phyloP scores from a whole-genome alignment of 1,140 invertebrate genomes.

The Nephila pilipes region DNA sequence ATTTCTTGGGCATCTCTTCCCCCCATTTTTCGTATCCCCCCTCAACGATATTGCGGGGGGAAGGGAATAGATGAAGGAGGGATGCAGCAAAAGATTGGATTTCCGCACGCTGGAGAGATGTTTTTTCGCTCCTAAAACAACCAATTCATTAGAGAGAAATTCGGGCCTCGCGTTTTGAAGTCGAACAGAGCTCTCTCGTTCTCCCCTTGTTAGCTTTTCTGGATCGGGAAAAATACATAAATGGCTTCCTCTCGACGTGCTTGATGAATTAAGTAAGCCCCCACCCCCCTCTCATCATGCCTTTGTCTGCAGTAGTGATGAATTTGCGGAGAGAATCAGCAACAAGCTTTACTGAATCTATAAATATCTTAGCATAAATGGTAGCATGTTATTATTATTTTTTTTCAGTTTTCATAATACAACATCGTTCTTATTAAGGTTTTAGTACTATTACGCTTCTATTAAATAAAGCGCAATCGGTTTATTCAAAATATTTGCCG shows the following conservation, averaged over 20 bases:
- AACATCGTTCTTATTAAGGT: no score
- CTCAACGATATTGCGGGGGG: background rate
- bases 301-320: conserved; percentile 7
- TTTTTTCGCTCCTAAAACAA: conserved; percentile 4
- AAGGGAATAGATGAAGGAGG: background rate
- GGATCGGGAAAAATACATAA: conserved; percentile 35
- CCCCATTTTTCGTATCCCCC: background rate
- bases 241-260: conserved; percentile 15
- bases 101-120: background rate
- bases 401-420: no score
- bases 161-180: conserved; percentile 1
- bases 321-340: background rate
- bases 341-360: conserved; percentile 5
- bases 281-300: background rate
- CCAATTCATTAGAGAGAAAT: conserved; percentile 27
- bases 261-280: conserved; percentile 20
- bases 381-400: background rate
- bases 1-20: conserved; percentile 50
- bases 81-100: conserved; percentile 13
- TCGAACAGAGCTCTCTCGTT: background rate
- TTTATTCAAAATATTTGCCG: no score
- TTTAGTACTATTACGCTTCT: no score
- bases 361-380: background rate
- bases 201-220: conserved; percentile 11
- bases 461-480: no score